Conservation (phyloP, 2,797 vertebrate species). For the Rhynchotus rufescens region DNA sequence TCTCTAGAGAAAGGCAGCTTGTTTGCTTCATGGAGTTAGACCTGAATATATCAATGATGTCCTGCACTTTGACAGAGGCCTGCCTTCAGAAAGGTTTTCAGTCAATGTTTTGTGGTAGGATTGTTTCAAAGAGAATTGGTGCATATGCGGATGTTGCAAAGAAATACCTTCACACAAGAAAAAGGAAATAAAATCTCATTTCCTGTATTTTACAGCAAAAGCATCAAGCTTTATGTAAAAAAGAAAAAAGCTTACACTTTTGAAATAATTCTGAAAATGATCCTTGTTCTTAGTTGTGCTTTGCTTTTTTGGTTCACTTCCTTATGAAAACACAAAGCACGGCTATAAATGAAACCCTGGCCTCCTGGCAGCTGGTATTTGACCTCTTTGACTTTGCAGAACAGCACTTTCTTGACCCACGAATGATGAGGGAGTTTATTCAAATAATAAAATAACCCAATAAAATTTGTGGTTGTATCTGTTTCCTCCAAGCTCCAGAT, state of each 20-base stretch:
- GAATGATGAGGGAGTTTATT: not conserved
- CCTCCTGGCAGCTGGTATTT: not conserved
- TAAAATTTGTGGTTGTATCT: not conserved
- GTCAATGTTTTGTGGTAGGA: not conserved
- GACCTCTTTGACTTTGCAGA: not conserved
- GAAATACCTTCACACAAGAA: not conserved
- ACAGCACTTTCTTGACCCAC: not conserved
- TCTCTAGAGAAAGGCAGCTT: not conserved
- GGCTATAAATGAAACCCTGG: not conserved
- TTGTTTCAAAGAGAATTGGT: not conserved
- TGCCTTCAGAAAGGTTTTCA: not conserved
- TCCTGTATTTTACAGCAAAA: not conserved
- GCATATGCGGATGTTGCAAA: not conserved
- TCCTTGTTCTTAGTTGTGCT: not conserved
- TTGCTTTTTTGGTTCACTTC: not conserved
- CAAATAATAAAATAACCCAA: no score
- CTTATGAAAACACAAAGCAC: not conserved
- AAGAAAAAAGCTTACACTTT: slow-evolving; percentile 14
- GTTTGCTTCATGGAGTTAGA: not conserved
- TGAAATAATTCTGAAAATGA: not conserved
- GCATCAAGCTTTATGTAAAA: not conserved
- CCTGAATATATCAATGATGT: not conserved
- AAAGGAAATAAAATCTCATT: not conserved
- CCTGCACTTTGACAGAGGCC: not conserved
- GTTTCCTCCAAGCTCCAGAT: not conserved